These are phyloP conservation scores for Gnathonemus longibarbis DNA, from an alignment of 2,113 vertebrate species.

Conservation along the genomic window DNA sequence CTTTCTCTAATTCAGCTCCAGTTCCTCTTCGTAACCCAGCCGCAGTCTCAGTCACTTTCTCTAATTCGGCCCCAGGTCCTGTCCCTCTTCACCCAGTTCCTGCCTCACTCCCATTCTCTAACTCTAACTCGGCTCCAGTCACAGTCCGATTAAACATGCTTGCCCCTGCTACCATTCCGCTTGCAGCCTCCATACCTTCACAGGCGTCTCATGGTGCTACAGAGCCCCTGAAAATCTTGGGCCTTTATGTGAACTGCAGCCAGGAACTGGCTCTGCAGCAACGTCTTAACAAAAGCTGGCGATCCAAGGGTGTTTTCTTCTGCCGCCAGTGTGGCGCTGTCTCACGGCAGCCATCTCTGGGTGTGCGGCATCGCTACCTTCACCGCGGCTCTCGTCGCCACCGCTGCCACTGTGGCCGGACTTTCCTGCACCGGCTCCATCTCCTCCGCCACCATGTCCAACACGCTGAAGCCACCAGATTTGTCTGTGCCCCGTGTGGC, in stretches of 20 bases:
- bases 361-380: conserved; percentile 59
- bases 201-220: not conserved
- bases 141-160: not conserved
- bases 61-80: not conserved
- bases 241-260: conserved; percentile 50
- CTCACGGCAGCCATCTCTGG: conserved; percentile 50
- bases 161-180: not conserved
- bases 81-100: not conserved
- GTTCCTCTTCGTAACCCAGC: not conserved
- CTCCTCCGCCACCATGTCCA: conserved; percentile 63
- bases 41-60: not conserved
- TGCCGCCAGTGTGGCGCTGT: conserved; percentile 59
- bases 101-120: not conserved
- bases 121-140: not conserved
- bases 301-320: conserved; percentile 41
- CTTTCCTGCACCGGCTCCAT: conserved; percentile 55
- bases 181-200: not conserved
- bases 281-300: conserved; percentile 45
- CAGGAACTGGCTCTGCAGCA: conserved; percentile 38
- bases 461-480: conserved; percentile 56
- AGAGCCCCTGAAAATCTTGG: conserved; percentile 39
- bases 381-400: conserved; percentile 49
- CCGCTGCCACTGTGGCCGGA: conserved; percentile 60
- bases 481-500: conserved; percentile 61
- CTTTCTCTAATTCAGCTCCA: not conserved